Evolutionary conservation across 2,888 invertebrate genomes (phyloP).

Genomic region (Lymantria dispar): DNA sequence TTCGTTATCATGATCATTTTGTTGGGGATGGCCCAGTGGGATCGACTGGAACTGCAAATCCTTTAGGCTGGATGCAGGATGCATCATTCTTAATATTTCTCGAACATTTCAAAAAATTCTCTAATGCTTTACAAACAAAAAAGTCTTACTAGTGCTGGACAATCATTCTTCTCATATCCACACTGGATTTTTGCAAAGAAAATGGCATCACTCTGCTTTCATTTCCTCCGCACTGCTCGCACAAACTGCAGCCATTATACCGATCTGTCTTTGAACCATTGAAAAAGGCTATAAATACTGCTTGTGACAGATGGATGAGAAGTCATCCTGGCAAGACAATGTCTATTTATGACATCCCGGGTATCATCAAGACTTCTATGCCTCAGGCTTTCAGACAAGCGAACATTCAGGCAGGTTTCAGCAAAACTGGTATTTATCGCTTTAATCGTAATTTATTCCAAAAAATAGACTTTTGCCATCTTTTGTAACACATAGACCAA

Average conservation of each 20-base stretch:
- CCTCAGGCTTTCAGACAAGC: neutral
- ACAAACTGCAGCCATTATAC: neutral
- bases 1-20: neutral
- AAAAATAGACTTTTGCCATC: neutral
- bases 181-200: neutral
- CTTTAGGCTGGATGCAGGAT: neutral
- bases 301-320: neutral
- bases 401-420: neutral
- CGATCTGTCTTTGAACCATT: neutral
- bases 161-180: neutral
- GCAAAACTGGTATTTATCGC: neutral
- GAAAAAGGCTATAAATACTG: neutral
- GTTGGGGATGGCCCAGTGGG: neutral
- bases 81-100: neutral
- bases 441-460: neutral
- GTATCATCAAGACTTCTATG: neutral
- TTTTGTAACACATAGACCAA: neutral
- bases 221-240: neutral
- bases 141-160: neutral
- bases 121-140: neutral
- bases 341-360: neutral
- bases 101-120: neutral
- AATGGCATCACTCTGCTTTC: neutral
- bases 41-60: neutral
- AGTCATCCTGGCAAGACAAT: neutral